Conservation (phyloP, 2,113 vertebrate species). For the Oenanthe melanoleuca region DNA sequence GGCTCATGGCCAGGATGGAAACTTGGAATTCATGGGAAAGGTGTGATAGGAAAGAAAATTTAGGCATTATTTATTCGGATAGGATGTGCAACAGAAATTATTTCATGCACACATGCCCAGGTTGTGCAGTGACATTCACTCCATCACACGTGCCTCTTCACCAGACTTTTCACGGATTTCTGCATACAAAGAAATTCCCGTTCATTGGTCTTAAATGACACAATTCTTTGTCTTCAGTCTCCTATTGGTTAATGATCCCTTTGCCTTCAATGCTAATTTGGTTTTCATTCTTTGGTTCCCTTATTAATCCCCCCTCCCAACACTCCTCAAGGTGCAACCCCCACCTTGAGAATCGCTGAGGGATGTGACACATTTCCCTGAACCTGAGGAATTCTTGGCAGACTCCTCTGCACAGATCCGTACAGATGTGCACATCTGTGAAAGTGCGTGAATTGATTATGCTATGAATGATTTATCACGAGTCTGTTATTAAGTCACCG, state of each 20-base stretch:
- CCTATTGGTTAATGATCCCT: neutral
- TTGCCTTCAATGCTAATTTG: neutral
- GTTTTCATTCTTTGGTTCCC: neutral
- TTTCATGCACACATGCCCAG: rapidly evolving
- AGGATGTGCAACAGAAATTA: neutral
- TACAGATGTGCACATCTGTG: neutral
- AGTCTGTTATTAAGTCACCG: neutral
- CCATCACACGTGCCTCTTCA: neutral
- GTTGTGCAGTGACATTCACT: neutral
- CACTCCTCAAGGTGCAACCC: neutral
- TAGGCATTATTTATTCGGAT: neutral
- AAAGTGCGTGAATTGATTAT: neutral
- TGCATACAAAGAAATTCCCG: neutral
- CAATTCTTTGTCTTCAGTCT: neutral
- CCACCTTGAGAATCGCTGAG: rapidly evolving
- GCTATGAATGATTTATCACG: neutral
- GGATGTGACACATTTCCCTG: neutral
- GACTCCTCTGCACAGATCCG: neutral
- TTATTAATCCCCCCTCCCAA: too few relatives aligned
- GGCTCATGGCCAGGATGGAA: neutral
- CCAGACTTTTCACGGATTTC: neutral
- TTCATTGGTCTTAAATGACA: neutral
- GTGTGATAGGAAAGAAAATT: neutral
- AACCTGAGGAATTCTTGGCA: neutral
- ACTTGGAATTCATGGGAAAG: neutral